Conservation (phyloP, 2,113 vertebrate genomes). For the Amblyopsis rosae region DNA sequence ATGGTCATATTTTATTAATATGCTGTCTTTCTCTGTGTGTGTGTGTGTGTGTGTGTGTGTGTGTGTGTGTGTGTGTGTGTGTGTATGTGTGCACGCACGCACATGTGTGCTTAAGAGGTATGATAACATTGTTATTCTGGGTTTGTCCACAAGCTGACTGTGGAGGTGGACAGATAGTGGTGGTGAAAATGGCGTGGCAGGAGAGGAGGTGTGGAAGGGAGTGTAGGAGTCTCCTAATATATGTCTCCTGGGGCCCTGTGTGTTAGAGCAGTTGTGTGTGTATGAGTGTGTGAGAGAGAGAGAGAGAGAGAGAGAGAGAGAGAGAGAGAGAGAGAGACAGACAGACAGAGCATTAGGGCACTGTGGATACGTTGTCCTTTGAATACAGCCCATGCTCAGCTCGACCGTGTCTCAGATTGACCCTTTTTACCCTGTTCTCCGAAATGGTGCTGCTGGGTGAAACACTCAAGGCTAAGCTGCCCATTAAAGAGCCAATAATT, state of each 20-base stretch:
- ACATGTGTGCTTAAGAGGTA: slow-evolving; percentile 69
- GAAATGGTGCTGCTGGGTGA: slow-evolving; percentile 44
- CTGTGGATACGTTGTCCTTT: slow-evolving; percentile 52
- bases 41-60: slow-evolving; percentile 7
- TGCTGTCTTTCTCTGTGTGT: too few relatives aligned
- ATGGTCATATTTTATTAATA: too few relatives aligned
- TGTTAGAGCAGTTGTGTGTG: slow-evolving; percentile 42
- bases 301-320: slow-evolving; percentile 20
- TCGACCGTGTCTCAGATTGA: slow-evolving; percentile 54
- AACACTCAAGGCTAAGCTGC: slow-evolving; percentile 62
- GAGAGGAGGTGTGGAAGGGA: slow-evolving; percentile 58
- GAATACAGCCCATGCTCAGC: slow-evolving; percentile 45
- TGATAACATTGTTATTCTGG: slow-evolving; percentile 75
- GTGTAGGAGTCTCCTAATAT: slow-evolving; percentile 70
- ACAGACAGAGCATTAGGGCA: not conserved
- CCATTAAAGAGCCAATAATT: slow-evolving; percentile 69
- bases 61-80: slow-evolving; percentile 3
- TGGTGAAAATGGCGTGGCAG: slow-evolving; percentile 58
- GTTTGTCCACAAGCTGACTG: slow-evolving; percentile 76
- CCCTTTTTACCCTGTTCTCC: slow-evolving; percentile 37
- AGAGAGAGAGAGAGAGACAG: slow-evolving; percentile 1
- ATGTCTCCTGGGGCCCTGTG: slow-evolving; percentile 60
- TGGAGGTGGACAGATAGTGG: slow-evolving; percentile 74
- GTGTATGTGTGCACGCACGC: slow-evolving; percentile 19
- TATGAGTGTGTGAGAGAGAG: slow-evolving; percentile 10